Evolutionary conservation across 2,888 invertebrate genomes (phyloP), one percentile per base, ranked within the genome.

Genomic region (Cyclophora punctaria): DNA sequence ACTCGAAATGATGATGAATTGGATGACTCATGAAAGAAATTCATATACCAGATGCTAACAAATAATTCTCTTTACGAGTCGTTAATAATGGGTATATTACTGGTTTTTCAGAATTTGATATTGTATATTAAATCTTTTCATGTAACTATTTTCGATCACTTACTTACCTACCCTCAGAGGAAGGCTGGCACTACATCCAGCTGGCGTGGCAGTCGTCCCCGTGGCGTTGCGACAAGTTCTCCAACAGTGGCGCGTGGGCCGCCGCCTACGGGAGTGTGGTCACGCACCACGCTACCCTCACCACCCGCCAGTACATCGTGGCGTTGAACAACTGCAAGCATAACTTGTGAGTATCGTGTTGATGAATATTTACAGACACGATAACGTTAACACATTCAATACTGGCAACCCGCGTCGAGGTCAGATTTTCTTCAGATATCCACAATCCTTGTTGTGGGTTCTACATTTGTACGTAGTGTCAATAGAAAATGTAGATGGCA

Each of bases 211-310:
- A 40, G 2, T 1, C 42, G 4, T 66, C 66, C 33, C 63, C 66
- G 53, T 79, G 78, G 77, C 59, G 59, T 64, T 51, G 5, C 62
- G 67, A 37, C 37, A 37, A 5, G 37, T 37, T 37, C 37, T 20
- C 1, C 2, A 20, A 5, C 37, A 5, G 37, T 37, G 37, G 37
- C 37, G 37, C 4, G 20, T 20, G 37, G 4, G 37, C 5, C 56
- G 77, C 76, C 3, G 82, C 78, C 41, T 83, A 82, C 66, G 77
- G 62, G 34, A 56, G 64, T 53, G 59, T 63, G 45, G 58, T 56
- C 35, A 55, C 64, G 6, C 67, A 59, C 56, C 42, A 43, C 42
- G 42, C 42, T 4, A 50, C 40, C 48, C 59, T 50, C 5, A 49
- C 44, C 43, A 48, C 46, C 6, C 50, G 41, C 33, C 35, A 3